These are phyloP conservation scores for Drosophila hamatofila DNA, from an alignment of 2,888 invertebrate species.

Conservation along the genomic window DNA sequence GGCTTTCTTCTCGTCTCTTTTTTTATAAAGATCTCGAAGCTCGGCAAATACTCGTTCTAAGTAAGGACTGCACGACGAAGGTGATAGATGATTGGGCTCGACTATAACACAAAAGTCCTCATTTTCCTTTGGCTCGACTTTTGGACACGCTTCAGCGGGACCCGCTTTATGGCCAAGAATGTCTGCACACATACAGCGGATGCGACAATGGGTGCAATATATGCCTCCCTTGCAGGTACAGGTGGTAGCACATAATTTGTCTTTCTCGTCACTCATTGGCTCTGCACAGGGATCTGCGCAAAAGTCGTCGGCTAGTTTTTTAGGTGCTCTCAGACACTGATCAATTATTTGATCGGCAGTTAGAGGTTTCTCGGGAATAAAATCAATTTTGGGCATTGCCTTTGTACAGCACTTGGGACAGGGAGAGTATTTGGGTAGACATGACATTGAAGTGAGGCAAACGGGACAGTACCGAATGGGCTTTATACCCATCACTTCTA, in stretches of 20 bases:
- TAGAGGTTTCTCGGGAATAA: slow-evolving; percentile 47
- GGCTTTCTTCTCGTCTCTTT: slow-evolving; percentile 57
- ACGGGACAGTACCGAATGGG: slow-evolving; percentile 79
- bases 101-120: slow-evolving; percentile 57
- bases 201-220: slow-evolving; percentile 77
- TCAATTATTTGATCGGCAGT: slow-evolving; percentile 76
- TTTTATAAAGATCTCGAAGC: slow-evolving; percentile 73
- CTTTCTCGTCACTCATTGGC: neutral
- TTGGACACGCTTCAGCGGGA: slow-evolving; percentile 32
- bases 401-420: slow-evolving; percentile 82
- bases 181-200: slow-evolving; percentile 74
- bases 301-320: slow-evolving; percentile 12
- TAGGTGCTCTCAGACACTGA: slow-evolving; percentile 57
- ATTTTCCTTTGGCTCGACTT: slow-evolving; percentile 35
- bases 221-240: slow-evolving; percentile 74
- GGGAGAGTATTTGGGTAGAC: slow-evolving; percentile 85
- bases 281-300: slow-evolving; percentile 37
- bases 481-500: slow-evolving; percentile 45
- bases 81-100: slow-evolving; percentile 28
- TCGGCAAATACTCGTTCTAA: slow-evolving; percentile 78
- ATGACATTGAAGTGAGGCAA: slow-evolving; percentile 79
- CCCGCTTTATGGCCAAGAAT: slow-evolving; percentile 47
- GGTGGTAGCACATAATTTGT: neutral
- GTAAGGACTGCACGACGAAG: slow-evolving; percentile 71
- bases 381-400: slow-evolving; percentile 58